Base-by-base conservation (phyloP, 2,113 vertebrate genomes). In the Centrocercus urophasianus region DNA sequence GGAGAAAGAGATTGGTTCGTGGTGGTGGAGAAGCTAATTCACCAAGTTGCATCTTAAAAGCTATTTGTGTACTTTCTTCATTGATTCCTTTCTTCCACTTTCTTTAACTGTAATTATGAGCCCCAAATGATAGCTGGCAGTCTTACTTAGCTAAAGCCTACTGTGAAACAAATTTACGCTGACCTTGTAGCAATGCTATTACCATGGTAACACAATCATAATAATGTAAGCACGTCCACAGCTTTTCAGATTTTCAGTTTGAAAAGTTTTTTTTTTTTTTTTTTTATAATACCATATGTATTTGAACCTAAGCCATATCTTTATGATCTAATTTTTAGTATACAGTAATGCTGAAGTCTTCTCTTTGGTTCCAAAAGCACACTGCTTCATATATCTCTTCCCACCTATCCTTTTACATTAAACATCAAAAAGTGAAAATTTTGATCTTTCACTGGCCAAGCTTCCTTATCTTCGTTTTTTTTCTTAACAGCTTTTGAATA, bases 161-260 rank as follows among this genome's bases (percentile, higher is more conserved):
- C 13, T 59, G 0, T 27, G 42, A 93, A 86, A 3, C 16, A 89
- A 42, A 86, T 45, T 61, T 42, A 81, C 0, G 1, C 16, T 47
- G 63, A 10, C 6, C 28, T 57, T 42, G 13, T 30, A 64, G 57
- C 34, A 67, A 57, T 27, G 86, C 16, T 18, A 60, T 64, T 43
- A 48, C 25, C 52, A 43, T 11, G 28, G 34, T 79, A 82, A 84
- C 0, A 2, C 10, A 17, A 69, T 10, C 57, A 12, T 0, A 0
- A 60, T 28, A 34, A 52, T 57, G 78, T 57, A 50, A 86, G 48
- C 34, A 64, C 13, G 17, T 1, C 21, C 14, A 40, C 1, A 16
- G 34, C 42, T 86, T 65, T 67, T 57, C 3, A 11, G 8, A 3
- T 2, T 1, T 0, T 15, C 50, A 63, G 7, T 45, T 69, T 75